Conservation (phyloP, 2,113 vertebrate genomes). For the Ailuropoda melanoleuca region DNA sequence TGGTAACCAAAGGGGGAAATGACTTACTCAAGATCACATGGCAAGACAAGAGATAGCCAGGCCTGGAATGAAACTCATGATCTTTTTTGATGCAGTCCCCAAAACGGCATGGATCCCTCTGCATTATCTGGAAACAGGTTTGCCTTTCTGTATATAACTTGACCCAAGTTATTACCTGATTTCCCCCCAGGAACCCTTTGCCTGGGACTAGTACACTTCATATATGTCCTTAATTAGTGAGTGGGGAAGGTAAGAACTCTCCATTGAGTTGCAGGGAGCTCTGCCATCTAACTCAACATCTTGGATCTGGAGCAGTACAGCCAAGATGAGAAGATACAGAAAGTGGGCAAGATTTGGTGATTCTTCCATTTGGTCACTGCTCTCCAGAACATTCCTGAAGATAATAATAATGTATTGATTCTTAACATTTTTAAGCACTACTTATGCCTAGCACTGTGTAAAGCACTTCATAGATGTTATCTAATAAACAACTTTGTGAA, state of each 20-base stretch:
- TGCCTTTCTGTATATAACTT: not conserved
- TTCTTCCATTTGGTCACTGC: not conserved
- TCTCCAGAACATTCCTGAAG: not conserved
- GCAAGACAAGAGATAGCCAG: not conserved
- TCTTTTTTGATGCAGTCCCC: not conserved
- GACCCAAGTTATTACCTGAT: not conserved
- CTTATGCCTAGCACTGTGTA: not conserved
- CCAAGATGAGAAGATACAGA: not conserved
- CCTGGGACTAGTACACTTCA: not conserved
- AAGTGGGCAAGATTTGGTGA: not conserved
- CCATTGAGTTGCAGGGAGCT: not conserved
- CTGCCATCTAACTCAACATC: not conserved
- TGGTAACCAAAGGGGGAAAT: not conserved
- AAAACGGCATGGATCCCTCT: not conserved
- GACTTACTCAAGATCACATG: not conserved
- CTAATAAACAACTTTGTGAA: not conserved
- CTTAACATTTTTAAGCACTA: not conserved
- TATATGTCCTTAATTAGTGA: not conserved
- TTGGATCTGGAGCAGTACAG: not conserved
- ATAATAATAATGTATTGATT: not conserved
- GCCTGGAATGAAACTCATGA: not conserved
- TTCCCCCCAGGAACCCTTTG: not conserved
- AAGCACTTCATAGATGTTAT: not conserved
- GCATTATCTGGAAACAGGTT: not conserved
- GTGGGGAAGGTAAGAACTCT: too few relatives aligned